A percentile compares a stretch with the other conserved stretches of the same genome.
Conservation (phyloP, 2,113 vertebrate genomes). For the Pseudonaja textilis region DNA sequence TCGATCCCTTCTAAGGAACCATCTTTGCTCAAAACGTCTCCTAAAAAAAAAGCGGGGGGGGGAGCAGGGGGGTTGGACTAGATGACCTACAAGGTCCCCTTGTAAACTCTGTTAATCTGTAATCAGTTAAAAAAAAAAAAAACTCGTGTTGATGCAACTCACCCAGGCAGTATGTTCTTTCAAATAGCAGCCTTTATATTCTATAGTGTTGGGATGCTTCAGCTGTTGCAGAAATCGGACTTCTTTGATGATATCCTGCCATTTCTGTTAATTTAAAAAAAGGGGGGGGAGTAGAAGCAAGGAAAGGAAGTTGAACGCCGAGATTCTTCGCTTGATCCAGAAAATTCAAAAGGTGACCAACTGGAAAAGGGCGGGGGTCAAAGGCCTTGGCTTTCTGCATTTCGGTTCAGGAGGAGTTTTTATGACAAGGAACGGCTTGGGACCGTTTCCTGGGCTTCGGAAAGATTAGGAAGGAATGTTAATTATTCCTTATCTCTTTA, state of each 20-base stretch:
- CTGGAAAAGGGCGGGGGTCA: neutral
- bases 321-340: neutral
- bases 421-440: neutral
- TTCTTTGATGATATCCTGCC: conserved; percentile 99
- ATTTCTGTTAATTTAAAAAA: conserved; percentile 78
- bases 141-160: conserved; percentile 52
- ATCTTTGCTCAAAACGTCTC: neutral
- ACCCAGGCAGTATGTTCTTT: conserved; percentile 98
- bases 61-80: no score
- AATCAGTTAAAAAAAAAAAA: no score
- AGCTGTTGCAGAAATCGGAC: conserved; percentile 94
- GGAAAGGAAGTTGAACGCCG: neutral
- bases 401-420: neutral
- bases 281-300: neutral
- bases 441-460: no score
- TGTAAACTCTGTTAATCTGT: no score
- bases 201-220: conserved; percentile 96
- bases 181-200: conserved; percentile 98
- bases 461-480: neutral
- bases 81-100: no score
- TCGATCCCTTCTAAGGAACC: neutral
- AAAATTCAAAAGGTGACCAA: neutral
- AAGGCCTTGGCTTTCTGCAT: neutral
- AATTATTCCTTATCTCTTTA: neutral
- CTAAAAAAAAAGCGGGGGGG: no score